Percentiles rank a stretch among this genome's conserved stretches.
These are phyloP conservation scores for human DNA, from an alignment of 2,113 vertebrate species.

Conservation along the genomic window DNA sequence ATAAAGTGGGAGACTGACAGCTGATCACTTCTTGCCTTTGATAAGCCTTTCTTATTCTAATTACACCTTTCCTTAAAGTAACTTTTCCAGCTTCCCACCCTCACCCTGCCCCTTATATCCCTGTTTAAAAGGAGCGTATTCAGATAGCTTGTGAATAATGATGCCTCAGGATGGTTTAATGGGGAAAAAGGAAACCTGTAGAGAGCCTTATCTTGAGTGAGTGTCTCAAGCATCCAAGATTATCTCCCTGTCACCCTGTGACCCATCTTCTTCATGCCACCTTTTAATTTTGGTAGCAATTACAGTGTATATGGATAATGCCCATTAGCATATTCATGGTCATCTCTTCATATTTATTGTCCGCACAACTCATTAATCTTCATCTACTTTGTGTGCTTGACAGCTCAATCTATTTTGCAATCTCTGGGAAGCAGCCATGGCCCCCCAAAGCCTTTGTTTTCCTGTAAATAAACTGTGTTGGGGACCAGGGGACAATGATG, in stretches of 20 bases:
- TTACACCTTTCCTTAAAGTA: conserved; percentile 76
- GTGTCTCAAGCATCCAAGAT: conserved; percentile 90
- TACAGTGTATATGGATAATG: conserved; percentile 95
- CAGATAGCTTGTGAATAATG: conserved; percentile 87
- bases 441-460: conserved; percentile 92
- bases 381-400: conserved; percentile 96
- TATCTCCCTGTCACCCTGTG: conserved; percentile 88
- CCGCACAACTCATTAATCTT: conserved; percentile 98
- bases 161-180: conserved; percentile 84
- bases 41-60: conserved; percentile 81
- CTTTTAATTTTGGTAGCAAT: conserved; percentile 93
- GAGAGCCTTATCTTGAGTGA: conserved; percentile 85
- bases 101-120: conserved; percentile 66
- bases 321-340: conserved; percentile 99
- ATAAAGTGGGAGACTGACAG: conserved; percentile 9
- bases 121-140: conserved; percentile 81
- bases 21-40: conserved; percentile 57
- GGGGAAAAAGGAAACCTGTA: conserved; percentile 84
- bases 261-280: conserved; percentile 87
- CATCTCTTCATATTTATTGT: conserved; percentile 99
- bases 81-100: conserved; percentile 77
- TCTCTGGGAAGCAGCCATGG: conserved; percentile 91
- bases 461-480: conserved; percentile 90
- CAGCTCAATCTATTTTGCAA: conserved; percentile 99
- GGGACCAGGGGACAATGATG: conserved; percentile 87